Conservation (phyloP, 2,113 vertebrate genomes). For the pig (Sus scrofa) region DNA sequence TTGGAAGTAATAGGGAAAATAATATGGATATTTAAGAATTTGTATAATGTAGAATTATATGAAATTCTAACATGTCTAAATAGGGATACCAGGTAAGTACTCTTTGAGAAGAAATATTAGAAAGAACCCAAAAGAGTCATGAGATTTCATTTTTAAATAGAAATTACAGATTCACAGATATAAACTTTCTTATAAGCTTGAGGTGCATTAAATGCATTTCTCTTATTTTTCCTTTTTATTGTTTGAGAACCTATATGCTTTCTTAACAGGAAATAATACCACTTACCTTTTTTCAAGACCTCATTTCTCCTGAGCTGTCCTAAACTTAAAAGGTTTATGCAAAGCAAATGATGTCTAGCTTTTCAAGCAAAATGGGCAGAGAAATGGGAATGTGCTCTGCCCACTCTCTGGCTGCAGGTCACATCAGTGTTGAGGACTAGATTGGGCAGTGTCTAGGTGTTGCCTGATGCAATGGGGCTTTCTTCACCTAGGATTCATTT, state of each 20-base stretch:
- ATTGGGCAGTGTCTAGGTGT: background rate
- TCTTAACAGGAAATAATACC: background rate
- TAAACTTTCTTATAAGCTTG: background rate
- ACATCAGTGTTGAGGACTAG: background rate
- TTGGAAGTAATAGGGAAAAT: background rate
- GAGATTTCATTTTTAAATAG: constrained; percentile 36
- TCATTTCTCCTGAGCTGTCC: background rate
- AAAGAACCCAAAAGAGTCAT: background rate
- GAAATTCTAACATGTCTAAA: background rate
- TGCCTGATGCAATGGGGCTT: background rate
- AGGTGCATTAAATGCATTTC: background rate
- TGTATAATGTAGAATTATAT: background rate
- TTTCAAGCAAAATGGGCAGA: background rate
- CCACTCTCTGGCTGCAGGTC: background rate
- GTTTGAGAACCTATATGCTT: background rate
- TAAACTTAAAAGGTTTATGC: background rate
- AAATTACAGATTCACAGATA: background rate
- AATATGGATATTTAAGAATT: background rate
- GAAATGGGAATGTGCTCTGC: background rate
- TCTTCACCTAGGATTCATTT: too few relatives aligned
- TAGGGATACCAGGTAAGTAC: background rate
- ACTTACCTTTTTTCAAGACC: background rate
- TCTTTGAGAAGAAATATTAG: background rate
- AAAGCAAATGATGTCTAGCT: background rate
- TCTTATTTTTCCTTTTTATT: background rate